Conservation (phyloP, 2,797 vertebrate genomes). For the Natrix natrix region DNA sequence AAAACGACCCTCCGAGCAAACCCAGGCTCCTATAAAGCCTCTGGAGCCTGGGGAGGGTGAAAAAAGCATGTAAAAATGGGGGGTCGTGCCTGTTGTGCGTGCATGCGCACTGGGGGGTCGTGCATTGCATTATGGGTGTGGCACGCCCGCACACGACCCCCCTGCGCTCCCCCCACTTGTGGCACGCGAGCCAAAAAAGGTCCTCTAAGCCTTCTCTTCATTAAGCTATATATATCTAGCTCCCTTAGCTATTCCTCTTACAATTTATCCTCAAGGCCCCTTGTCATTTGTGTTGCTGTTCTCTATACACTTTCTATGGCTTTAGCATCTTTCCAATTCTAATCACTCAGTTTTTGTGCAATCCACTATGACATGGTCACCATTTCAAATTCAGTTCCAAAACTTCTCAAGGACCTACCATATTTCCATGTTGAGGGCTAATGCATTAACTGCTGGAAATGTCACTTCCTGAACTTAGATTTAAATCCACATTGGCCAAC, state of each 20-base stretch:
- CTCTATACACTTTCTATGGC: not conserved
- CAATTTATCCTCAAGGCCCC: not conserved
- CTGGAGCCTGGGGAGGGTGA: no score
- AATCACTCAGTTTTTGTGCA: not conserved
- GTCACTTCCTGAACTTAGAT: not conserved
- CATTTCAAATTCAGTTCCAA: not conserved
- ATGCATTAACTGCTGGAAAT: not conserved
- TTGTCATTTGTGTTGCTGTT: not conserved
- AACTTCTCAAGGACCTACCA: not conserved
- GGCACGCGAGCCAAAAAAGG: no score
- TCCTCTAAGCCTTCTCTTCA: no score
- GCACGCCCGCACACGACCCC: no score
- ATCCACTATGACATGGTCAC: not conserved
- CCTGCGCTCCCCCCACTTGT: no score
- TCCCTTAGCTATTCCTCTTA: not conserved
- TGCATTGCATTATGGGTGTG: no score
- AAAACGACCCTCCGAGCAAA: no score
- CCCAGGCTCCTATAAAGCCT: no score
- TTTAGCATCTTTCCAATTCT: not conserved
- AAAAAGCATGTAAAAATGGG: no score
- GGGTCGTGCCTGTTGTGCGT: no score
- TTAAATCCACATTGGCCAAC: not conserved
- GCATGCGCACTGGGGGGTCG: no score
- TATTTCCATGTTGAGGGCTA: not conserved
- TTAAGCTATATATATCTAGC: no score